Evolutionary conservation across 2,797 vertebrate genomes (phyloP).

Genomic region (Taeniopygia guttata): DNA sequence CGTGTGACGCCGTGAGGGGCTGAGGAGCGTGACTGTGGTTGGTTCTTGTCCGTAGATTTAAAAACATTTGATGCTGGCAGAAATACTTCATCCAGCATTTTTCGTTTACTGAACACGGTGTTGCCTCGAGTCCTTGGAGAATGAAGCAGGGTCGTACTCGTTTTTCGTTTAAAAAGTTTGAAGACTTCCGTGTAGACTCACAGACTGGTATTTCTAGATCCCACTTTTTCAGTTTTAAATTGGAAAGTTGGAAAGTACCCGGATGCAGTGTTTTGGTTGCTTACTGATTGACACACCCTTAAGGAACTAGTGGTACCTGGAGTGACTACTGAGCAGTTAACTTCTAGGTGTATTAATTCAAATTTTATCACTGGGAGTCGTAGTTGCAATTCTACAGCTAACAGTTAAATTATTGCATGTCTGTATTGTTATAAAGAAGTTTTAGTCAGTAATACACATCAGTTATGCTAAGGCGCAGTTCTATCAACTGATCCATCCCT

Average conservation of each 20-base stretch:
- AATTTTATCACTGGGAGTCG: neutral
- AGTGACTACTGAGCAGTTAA: neutral
- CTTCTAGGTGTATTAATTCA: neutral
- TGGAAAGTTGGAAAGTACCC: neutral
- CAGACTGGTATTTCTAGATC: neutral
- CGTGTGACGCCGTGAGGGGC: fast-evolving
- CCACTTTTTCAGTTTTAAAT: neutral
- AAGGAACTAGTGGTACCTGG: neutral
- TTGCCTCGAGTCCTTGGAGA: neutral
- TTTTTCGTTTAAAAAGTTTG: neutral
- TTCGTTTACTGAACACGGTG: neutral
- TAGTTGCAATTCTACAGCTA: neutral
- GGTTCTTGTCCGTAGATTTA: fast-evolving
- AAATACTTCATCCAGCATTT: fast-evolving
- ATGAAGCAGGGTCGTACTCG: fast-evolving
- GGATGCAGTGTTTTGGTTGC: neutral
- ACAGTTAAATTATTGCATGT: neutral
- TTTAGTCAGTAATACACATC: neutral
- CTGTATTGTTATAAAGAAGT: neutral
- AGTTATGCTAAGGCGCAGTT: neutral
- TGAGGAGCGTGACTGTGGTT: fast-evolving
- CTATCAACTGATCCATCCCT: fast-evolving
- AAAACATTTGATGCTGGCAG: fast-evolving
- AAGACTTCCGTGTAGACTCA: neutral
- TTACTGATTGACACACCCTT: neutral